phyloP scores from a whole-genome alignment of 1,140 invertebrate genomes.

The Drosophila nasuta region DNA sequence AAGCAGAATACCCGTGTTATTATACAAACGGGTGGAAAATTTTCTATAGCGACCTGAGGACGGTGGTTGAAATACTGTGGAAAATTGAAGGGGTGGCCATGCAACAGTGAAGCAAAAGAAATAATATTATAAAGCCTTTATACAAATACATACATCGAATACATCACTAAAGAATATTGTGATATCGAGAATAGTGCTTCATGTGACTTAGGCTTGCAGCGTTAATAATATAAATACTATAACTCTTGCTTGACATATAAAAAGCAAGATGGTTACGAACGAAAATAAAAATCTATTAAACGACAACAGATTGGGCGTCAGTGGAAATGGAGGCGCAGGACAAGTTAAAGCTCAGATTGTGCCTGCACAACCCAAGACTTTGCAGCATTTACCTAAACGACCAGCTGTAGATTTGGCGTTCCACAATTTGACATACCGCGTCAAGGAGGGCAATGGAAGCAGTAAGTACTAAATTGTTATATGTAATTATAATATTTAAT shows the following conservation, averaged over 20 bases:
- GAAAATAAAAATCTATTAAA: slow-evolving; percentile 85
- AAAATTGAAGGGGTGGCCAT: slow-evolving; percentile 31
- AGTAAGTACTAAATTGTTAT: slow-evolving; percentile 88
- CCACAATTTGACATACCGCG: slow-evolving; percentile 92
- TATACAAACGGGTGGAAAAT: slow-evolving; percentile 73
- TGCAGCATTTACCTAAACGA: slow-evolving; percentile 93
- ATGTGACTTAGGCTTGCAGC: slow-evolving; percentile 9
- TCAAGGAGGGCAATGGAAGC: slow-evolving; percentile 92
- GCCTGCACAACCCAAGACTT: slow-evolving; percentile 90
- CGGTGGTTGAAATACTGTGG: slow-evolving; percentile 67
- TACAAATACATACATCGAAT: slow-evolving; percentile 17
- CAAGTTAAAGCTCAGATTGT: slow-evolving; percentile 79
- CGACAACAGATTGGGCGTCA: slow-evolving; percentile 82
- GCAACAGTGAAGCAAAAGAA: slow-evolving; percentile 31
- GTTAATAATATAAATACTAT: slow-evolving; percentile 7
- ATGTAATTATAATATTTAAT: slow-evolving; percentile 29
- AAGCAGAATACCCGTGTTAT: slow-evolving; percentile 33
- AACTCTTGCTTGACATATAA: slow-evolving; percentile 7
- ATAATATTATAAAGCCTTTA: slow-evolving; percentile 4
- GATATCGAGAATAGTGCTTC: slow-evolving; percentile 9
- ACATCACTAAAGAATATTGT: neutral
- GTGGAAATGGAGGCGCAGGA: slow-evolving; percentile 47
- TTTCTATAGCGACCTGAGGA: slow-evolving; percentile 53
- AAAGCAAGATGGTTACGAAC: slow-evolving; percentile 77
- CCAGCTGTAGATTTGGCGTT: slow-evolving; percentile 95